Conservation (phyloP, 2,797 vertebrate species). For the Podarcis siculus region DNA sequence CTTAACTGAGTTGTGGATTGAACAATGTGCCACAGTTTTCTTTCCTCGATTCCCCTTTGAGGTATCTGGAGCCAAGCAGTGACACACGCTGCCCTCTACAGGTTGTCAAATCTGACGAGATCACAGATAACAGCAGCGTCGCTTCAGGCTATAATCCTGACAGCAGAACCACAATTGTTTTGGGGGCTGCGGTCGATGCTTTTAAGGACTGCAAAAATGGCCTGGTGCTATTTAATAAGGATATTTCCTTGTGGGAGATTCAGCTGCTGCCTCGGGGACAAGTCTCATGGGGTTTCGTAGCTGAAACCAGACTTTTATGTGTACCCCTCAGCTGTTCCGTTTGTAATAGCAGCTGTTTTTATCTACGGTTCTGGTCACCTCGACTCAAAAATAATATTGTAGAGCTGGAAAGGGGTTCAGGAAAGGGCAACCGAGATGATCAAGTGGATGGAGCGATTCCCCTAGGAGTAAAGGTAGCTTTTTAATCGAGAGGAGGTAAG, state of each 20-base stretch:
- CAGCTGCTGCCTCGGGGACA: not conserved
- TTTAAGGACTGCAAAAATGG: not conserved
- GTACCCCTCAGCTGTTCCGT: not conserved
- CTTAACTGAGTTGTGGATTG: not conserved
- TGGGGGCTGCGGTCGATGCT: not conserved
- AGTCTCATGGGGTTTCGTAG: not conserved
- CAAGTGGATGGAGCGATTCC: no score
- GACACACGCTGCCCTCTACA: not conserved
- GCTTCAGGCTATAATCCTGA: not conserved
- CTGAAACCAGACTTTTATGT: not conserved
- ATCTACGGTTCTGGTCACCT: no score
- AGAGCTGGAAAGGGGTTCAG: no score
- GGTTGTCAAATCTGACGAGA: not conserved
- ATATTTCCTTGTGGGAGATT: not conserved
- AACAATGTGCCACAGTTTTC: not conserved
- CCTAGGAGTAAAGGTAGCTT: no score
- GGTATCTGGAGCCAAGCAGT: not conserved
- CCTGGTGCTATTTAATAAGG: not conserved
- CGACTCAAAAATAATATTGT: no score
- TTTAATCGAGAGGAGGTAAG: no score
- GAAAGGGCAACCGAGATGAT: no score
- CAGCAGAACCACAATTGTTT: not conserved
- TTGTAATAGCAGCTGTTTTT: not conserved
- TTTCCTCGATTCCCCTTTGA: not conserved
- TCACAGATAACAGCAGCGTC: not conserved